Conservation (phyloP, 30 jellyfish, hydroid and myxozoan genomes). For the Mastigias papua region DNA sequence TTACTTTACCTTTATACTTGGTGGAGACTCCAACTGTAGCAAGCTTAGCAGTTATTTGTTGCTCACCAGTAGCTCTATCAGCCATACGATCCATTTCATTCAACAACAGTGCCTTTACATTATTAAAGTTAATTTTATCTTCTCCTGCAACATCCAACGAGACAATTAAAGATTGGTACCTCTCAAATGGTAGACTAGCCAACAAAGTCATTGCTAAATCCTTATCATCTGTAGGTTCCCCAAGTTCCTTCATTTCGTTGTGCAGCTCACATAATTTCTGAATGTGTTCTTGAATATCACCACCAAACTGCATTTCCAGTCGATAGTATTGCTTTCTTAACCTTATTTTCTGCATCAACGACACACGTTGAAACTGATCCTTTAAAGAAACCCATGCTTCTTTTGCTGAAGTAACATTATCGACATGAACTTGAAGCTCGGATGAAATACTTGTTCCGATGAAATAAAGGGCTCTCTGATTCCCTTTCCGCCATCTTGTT, state of each 20-base stretch:
- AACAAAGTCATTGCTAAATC: slow-evolving; percentile 26
- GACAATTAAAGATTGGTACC: slow-evolving; percentile 42
- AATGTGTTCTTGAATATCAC: slow-evolving; percentile 16
- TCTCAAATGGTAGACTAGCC: slow-evolving; percentile 24
- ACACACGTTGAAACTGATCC: slow-evolving; percentile 60
- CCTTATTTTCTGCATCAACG: slow-evolving; percentile 28
- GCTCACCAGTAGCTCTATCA: not conserved
- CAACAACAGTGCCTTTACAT: slow-evolving; percentile 30
- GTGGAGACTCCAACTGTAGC: not conserved
- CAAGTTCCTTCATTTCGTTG: slow-evolving; percentile 48
- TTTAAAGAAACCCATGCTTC: slow-evolving; percentile 36
- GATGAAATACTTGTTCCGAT: slow-evolving; percentile 29
- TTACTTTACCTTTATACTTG: not conserved
- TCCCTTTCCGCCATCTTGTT: slow-evolving; percentile 40
- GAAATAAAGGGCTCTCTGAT: slow-evolving; percentile 33
- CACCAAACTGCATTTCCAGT: slow-evolving; percentile 48
- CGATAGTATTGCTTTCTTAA: slow-evolving; percentile 17
- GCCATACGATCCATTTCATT: slow-evolving; percentile 20
- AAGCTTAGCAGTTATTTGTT: not conserved
- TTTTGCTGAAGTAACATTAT: slow-evolving; percentile 11
- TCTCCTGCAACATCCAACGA: slow-evolving; percentile 46
- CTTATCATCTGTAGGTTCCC: slow-evolving; percentile 42
- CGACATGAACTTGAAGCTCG: slow-evolving; percentile 46
- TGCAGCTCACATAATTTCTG: slow-evolving; percentile 35
- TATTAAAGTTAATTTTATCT: slow-evolving; percentile 5